Percentiles rank a stretch among this genome's conserved stretches.
phyloP scores from a whole-genome alignment of 2,888 invertebrate species.

The Seladonia tumulorum region DNA sequence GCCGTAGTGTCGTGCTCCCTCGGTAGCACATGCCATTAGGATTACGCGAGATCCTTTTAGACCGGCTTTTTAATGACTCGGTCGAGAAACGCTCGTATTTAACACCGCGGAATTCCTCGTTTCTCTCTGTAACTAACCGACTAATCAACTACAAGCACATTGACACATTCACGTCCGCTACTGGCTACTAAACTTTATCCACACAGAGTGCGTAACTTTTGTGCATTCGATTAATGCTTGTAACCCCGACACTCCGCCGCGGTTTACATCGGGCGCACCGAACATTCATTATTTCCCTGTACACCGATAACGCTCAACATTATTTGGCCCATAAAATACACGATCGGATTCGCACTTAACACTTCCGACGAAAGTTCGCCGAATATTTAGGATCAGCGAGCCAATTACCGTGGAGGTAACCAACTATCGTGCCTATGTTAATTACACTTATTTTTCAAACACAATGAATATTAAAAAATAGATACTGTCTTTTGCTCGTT shows the following conservation, averaged over 20 bases:
- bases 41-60: slow-evolving; percentile 41
- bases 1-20: neutral
- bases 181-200: neutral
- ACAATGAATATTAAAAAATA: no score
- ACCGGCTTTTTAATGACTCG: slow-evolving; percentile 32
- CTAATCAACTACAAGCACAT: neutral
- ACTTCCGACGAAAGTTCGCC: neutral
- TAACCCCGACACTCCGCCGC: neutral
- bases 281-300: neutral
- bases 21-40: slow-evolving; percentile 32
- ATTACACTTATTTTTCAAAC: no score
- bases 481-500: no score
- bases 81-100: neutral
- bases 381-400: neutral
- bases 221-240: neutral
- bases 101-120: slow-evolving; percentile 7
- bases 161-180: slow-evolving; percentile 7
- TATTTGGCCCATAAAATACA: neutral
- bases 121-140: slow-evolving; percentile 27
- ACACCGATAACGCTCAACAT: neutral
- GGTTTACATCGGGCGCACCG: neutral
- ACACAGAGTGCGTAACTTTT: neutral
- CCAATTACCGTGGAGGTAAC: no score
- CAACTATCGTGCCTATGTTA: no score
- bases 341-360: neutral